Conservation (phyloP, 2,888 invertebrate genomes). For the Carabus problematicus region DNA sequence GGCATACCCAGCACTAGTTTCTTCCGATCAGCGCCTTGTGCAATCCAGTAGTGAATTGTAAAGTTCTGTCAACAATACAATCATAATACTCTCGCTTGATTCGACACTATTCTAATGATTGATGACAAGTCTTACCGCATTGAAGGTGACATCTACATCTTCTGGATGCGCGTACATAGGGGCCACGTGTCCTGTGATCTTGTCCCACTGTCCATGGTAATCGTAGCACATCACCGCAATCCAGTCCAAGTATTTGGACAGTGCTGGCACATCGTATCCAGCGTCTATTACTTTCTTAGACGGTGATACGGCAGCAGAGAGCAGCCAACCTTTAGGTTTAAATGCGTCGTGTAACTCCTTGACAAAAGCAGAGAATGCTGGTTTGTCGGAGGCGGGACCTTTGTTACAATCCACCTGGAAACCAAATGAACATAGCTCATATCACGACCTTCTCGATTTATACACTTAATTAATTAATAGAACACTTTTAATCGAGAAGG, state of each 20-base stretch:
- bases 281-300: conserved; percentile 83
- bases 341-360: conserved; percentile 77
- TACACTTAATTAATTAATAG: too few relatives aligned
- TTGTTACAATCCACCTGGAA: conserved; percentile 78
- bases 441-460: too few relatives aligned
- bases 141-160: conserved; percentile 77
- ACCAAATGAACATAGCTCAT: too few relatives aligned
- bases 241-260: conserved; percentile 85
- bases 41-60: conserved; percentile 87
- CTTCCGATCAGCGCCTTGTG: conserved; percentile 76
- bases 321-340: conserved; percentile 71
- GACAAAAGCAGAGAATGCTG: conserved; percentile 77
- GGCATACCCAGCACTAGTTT: conserved; percentile 89
- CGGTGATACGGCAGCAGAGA: conserved; percentile 87
- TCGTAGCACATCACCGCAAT: conserved; percentile 92
- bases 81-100: not conserved
- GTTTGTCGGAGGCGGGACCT: conserved; percentile 82
- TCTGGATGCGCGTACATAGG: conserved; percentile 83
- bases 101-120: not conserved
- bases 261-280: conserved; percentile 80
- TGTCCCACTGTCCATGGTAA: conserved; percentile 92
- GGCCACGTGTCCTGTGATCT: conserved; percentile 87
- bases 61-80: conserved; percentile 71
- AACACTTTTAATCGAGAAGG: too few relatives aligned
- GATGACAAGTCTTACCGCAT: conserved; percentile 67